phyloP scores from a whole-genome alignment of 2,113 vertebrate genomes.

The Calidris pygmaea region DNA sequence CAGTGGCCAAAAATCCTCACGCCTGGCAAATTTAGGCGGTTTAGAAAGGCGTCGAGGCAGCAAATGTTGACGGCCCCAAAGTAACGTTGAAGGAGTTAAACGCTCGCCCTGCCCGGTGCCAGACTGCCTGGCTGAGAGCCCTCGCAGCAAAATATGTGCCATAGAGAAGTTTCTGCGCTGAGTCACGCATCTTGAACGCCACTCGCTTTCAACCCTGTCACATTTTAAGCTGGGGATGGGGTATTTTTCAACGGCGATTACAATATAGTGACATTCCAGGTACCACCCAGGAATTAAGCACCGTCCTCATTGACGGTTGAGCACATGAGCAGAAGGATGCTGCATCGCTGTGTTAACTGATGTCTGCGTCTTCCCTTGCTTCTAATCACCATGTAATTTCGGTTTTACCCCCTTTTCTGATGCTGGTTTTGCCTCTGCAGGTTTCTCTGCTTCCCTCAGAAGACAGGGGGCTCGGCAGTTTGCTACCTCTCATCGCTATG shows the following conservation, averaged over 20 bases:
- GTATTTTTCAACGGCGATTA: not conserved
- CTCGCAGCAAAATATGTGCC: not conserved
- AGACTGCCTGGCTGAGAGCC: not conserved
- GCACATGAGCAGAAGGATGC: not conserved
- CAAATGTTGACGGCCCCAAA: not conserved
- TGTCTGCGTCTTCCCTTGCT: not conserved
- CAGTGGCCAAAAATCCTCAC: not conserved
- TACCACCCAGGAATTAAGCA: not conserved
- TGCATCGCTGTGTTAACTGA: not conserved
- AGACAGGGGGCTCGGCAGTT: not conserved
- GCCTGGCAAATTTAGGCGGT: not conserved
- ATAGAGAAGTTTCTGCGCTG: not conserved
- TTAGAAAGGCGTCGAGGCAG: not conserved
- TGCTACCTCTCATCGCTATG: not conserved
- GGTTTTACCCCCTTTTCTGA: rapidly evolving
- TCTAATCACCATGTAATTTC: not conserved
- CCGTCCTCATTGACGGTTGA: rapidly evolving
- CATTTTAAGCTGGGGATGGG: not conserved
- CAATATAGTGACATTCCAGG: not conserved
- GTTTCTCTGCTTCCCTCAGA: not conserved
- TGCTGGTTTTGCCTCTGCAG: not conserved
- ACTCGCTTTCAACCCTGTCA: rapidly evolving
- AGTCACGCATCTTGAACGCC: not conserved
- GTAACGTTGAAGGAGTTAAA: not conserved
- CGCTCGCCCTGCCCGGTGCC: not conserved